A percentile compares a stretch with the other conserved stretches of the same genome.
phyloP scores from a whole-genome alignment of 2,888 invertebrate genomes.

The Luperina nickerlii region DNA sequence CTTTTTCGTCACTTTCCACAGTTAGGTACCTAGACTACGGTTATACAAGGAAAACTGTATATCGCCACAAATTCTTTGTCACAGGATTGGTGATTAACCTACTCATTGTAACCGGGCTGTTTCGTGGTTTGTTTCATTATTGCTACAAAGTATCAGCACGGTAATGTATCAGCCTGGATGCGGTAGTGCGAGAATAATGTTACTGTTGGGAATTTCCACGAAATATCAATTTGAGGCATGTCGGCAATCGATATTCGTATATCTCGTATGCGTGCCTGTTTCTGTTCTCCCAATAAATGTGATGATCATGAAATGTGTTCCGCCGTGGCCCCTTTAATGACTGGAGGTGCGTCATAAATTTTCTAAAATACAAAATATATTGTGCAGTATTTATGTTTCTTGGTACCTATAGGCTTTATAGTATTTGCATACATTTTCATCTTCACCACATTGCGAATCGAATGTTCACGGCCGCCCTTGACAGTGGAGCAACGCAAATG shows the following conservation, averaged over 20 bases:
- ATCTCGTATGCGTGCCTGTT: conserved; percentile 13
- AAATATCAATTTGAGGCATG: conserved; percentile 33
- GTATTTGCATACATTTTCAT: conserved; percentile 43
- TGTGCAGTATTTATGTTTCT: not conserved
- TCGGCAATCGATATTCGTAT: conserved; percentile 14
- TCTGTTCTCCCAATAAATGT: conserved; percentile 21
- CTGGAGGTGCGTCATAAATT: not conserved
- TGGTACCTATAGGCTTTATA: not conserved
- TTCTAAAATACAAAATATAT: not conserved
- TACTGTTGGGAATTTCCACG: conserved; percentile 43
- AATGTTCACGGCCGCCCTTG: conserved; percentile 61
- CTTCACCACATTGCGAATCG: conserved; percentile 34
- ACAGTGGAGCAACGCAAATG: conserved; percentile 66
- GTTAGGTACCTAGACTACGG: not conserved
- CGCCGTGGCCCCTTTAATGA: not conserved
- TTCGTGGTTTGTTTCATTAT: conserved; percentile 15
- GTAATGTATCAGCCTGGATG: conserved; percentile 39
- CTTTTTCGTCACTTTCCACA: not conserved
- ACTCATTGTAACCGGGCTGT: conserved; percentile 29
- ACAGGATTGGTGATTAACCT: conserved; percentile 15
- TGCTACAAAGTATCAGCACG: conserved; percentile 32
- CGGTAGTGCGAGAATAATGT: conserved; percentile 41
- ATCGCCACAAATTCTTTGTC: not conserved
- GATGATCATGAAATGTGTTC: not conserved
- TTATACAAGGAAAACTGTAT: not conserved